Evolutionary conservation across 2,113 vertebrate species (phyloP).

Genomic region (Ceuthmochares aereus): DNA sequence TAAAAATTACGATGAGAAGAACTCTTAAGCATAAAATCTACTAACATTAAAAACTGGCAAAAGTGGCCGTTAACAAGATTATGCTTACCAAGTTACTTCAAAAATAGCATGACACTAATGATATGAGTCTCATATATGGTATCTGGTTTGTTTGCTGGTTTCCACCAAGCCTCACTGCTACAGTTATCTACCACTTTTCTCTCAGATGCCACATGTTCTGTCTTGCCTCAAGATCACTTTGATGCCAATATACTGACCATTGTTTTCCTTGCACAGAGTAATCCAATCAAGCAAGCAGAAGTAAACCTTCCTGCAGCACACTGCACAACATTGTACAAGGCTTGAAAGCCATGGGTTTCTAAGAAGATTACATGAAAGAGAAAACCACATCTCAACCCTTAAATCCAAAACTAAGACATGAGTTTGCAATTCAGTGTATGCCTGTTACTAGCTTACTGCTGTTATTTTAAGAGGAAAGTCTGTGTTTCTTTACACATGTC

Average conservation of each 20-base stretch:
- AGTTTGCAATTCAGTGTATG: neutral
- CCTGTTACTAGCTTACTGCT: neutral
- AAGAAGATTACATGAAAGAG: slow-evolving; percentile 60
- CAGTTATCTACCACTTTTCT: neutral
- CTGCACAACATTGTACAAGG: neutral
- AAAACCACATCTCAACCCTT: neutral
- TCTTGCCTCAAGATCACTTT: neutral
- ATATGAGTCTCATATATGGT: neutral
- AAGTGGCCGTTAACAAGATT: neutral
- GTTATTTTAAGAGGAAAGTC: slow-evolving; percentile 6
- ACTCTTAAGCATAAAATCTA: neutral
- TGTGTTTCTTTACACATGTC: neutral
- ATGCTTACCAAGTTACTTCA: neutral
- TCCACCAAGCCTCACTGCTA: neutral
- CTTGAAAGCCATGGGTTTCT: slow-evolving; percentile 40
- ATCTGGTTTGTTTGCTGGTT: neutral
- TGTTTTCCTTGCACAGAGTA: slow-evolving; percentile 10
- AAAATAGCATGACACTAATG: neutral
- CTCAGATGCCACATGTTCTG: neutral
- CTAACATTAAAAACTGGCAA: neutral
- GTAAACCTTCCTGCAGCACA: slow-evolving; percentile 35
- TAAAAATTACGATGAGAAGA: neutral
- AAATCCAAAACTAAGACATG: slow-evolving; percentile 22
- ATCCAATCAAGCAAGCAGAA: slow-evolving; percentile 50
- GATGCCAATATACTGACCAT: neutral